Base-by-base conservation (phyloP, 1,140 invertebrate genomes). In the Drosophila baimaii region DNA sequence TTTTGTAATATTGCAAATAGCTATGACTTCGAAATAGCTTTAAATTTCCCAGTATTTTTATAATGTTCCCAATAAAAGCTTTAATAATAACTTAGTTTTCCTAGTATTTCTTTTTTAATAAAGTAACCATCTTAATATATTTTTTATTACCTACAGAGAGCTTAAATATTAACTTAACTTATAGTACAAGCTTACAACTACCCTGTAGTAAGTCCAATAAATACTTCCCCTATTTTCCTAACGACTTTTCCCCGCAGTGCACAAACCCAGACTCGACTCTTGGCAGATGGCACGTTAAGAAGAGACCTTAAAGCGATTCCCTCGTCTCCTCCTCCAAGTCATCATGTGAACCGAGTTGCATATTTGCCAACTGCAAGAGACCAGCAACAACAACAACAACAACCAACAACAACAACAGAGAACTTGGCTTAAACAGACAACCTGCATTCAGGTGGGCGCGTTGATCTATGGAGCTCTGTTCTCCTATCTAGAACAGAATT, bases 401-500 rank as follows among this genome's bases (percentile, higher is more conserved):
- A 57, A 33, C 43, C 73, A 73, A 25, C 54, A 74, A 19, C 54
- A 23, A 10, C 44, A 46, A 21, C 65, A 27, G 23, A 35, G 19
- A 52, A 52, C 29, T 23, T 35, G 51, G 51, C 74, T 47, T 56
- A 25, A 64, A 65, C 65, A 69, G 51, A 57, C 77, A 62, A 63
- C 54, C 57, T 68, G 68, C 65, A 65, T 70, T 63, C 59, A 57
- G 56, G 61, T 77, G 73, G 73, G 79, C 79, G 79, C 55, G 74
- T 77, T 77, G 75, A 77, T 81, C 72, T 71, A 81, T 81, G 78
- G 63, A 74, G 71, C 71, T 72, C 73, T 64, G 76, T 68, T 74
- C 56, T 69, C 47, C 71, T 65, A 89, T 89, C 84, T 88, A 88
- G 84, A 88, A 88, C 83, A 88, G 84, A 88, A 88, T 88, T 83